Evolutionary conservation across 1,140 invertebrate species (phyloP), one percentile per base, ranked within the genome.

Genomic region (Drosophila subpulchrella): DNA sequence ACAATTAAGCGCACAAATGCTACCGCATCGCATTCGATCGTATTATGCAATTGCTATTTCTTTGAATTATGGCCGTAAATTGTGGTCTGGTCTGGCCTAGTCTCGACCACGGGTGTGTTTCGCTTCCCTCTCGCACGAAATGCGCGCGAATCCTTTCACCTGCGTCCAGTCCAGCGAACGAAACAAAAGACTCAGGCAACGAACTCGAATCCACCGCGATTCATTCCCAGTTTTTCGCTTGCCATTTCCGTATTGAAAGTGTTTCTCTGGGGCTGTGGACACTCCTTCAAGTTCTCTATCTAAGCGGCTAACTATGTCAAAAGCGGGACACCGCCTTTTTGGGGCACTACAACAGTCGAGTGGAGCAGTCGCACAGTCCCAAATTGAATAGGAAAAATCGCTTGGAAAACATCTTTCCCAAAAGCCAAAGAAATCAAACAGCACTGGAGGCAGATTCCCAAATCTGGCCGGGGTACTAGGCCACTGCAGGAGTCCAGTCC

Each of bases 171-270:
- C 17, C 11, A 17, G 20, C 32, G 47, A 58, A 12, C 66, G 44
- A 77, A 85, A 84, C 88, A 88, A 91, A 91, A 91, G 88, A 91
- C 88, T 88, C 75, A 84, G 81, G 88, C 74, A 88, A 84, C 83
- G 78, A 91, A 88, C 80, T 62, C 63, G 73, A 58, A 2, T 39
- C 30, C 24, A 70, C 1, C 6, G 48, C 48, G 77, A 56, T 70
- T 59, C 44, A 67, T 67, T 38, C 44, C 32, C 61, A 67, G 10
- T 10, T 39, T 56, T 75, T 15, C n/a, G 36, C 55, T 32, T 36
- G 42, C 44, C 32, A 48, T 84, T 83, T 83, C 81, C 81, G 76
- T 60, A 73, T 83, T 67, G 81, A 83, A 80, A 84, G 81, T 80
- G 54, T 38, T 65, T 61, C 48, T 24, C 68, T 51, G 53, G 50